Conservation (phyloP, 1,140 invertebrate species). For the Papilio aristodemus region DNA sequence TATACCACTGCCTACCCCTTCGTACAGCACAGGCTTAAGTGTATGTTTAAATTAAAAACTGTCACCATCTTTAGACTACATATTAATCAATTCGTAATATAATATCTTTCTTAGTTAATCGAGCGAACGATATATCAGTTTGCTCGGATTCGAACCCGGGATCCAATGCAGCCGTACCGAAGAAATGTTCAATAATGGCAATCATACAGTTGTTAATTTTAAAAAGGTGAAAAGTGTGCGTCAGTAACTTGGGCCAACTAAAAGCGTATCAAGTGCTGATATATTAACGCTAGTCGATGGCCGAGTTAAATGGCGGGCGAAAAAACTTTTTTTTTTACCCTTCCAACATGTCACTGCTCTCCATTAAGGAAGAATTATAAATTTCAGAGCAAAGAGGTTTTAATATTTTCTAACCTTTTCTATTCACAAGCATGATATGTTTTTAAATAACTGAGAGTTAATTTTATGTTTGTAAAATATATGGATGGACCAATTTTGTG, state of each 20-base stretch:
- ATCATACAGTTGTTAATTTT: background rate
- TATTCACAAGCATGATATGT: background rate
- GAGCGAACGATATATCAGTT: too few relatives aligned
- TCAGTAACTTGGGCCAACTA: constrained; percentile 33
- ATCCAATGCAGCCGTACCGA: too few relatives aligned
- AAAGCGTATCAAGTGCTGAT: constrained; percentile 46
- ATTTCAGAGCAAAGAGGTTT: constrained; percentile 7
- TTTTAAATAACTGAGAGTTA: background rate
- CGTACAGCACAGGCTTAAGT: too few relatives aligned
- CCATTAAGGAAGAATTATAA: constrained; percentile 42
- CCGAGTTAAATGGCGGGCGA: constrained; percentile 45
- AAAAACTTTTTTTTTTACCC: constrained; percentile 40
- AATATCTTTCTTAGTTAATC: too few relatives aligned
- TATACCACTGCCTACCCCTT: too few relatives aligned
- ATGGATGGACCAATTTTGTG: too few relatives aligned
- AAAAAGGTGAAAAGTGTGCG: background rate
- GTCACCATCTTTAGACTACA: too few relatives aligned
- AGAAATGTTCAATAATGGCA: too few relatives aligned
- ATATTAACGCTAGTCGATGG: constrained; percentile 48
- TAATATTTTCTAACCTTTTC: constrained; percentile 3
- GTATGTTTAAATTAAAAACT: too few relatives aligned
- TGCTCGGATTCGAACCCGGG: too few relatives aligned
- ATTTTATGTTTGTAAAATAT: too few relatives aligned
- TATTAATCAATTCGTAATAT: too few relatives aligned
- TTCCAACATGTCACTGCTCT: constrained; percentile 40